Conservation (phyloP, 2,888 invertebrate genomes). For the Brenthis ino region DNA sequence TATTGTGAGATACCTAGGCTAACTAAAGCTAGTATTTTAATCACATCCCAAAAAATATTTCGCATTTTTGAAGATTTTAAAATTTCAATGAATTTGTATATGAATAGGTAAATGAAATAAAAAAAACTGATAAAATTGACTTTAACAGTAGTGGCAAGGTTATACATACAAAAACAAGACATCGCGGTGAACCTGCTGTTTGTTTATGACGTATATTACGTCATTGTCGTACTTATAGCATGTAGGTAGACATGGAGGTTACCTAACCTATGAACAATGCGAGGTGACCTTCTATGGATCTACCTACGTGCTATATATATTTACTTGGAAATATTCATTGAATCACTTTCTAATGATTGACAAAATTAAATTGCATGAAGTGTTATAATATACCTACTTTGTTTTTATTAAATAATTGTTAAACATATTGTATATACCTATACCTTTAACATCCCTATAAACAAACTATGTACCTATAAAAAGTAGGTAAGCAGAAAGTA, state of each 20-base stretch:
- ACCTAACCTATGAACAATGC: slow-evolving; percentile 40
- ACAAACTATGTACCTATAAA: too few species aligned
- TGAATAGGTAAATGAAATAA: neutral
- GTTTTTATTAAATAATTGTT: too few species aligned
- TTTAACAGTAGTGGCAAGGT: slow-evolving; percentile 18
- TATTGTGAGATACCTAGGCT: too few species aligned
- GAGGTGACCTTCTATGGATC: slow-evolving; percentile 35
- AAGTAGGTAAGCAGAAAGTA: too few species aligned
- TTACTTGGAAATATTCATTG: neutral
- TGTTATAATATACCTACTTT: too few species aligned
- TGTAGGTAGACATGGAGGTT: slow-evolving; percentile 38
- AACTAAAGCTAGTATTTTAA: too few species aligned
- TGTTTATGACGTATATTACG: slow-evolving; percentile 39
- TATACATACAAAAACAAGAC: slow-evolving; percentile 19
- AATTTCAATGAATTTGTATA: neutral
- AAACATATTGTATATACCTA: too few species aligned
- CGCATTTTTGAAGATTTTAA: too few species aligned
- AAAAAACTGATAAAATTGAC: slow-evolving; percentile 10
- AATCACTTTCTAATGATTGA: neutral
- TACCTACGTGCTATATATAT: slow-evolving; percentile 27
- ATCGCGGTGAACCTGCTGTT: slow-evolving; percentile 23
- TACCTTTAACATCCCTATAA: too few species aligned
- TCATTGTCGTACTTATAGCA: slow-evolving; percentile 34
- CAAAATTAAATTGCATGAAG: neutral
- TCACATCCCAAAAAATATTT: too few species aligned